Base-by-base conservation (phyloP, 2,113 vertebrate species). In the Dicaeum eximium region DNA sequence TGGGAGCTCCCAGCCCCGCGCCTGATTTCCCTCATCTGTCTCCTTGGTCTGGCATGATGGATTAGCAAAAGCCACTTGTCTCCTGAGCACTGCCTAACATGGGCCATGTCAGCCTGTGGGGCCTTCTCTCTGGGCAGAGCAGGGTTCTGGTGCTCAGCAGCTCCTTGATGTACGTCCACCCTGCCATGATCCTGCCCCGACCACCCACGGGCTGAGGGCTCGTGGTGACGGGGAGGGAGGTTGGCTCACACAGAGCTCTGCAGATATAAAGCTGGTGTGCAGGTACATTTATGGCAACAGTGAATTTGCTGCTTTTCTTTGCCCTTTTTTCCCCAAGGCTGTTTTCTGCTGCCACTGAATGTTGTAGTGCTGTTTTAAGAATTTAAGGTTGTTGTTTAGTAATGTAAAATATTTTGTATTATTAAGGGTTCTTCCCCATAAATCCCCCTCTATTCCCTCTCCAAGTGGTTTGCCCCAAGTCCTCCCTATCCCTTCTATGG, bases 151-250 rank as follows among this genome's bases (percentile, higher is more conserved):
- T 54, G 54, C 88, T 67, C 74, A 70, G 82, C 8, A 9, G 33
- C 54, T 88, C 1, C 1, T 38, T 69, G 51, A 42, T 80, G 16
- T 18, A 44, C 0, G 0, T 30, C 21, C 4, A 6, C 15, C 31
- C 38, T 57, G 67, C 45, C 0, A 0, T n/a, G 51, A 79, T 2
- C 1, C 38, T 62, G 88, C 79, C 86, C 92, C 62, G 90, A 35
- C 87, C 95, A 96, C 66, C 78, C 90, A 81, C 53, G 69, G 50
- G 27, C 54, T 91, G 90, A 24, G 0, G 0, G 47, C 33, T 80
- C 14, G 6, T 6, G 42, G 28, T 33, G 85, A 22, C 0, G 1
- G 15, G 35, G 33, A 31, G 33, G 27, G 62, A 70, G 42, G 33
- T 54, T 27, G 57, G 58, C 51, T 92, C 64, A 66, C 40, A n/a